Evolutionary conservation across 2,888 invertebrate genomes (phyloP).

Genomic region (Chymomyza fuscimana): DNA sequence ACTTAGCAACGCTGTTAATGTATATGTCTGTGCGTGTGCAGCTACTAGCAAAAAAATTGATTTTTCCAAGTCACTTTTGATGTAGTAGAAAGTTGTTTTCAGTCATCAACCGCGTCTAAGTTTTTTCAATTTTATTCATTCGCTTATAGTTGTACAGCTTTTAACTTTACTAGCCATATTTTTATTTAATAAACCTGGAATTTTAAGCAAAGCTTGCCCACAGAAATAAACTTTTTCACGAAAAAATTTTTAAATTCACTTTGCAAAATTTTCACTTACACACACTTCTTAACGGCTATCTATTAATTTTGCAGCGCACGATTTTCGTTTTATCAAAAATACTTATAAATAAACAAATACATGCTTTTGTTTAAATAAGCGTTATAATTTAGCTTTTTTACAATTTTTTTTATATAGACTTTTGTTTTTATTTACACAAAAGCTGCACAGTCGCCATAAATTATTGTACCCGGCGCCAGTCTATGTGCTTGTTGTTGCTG

Average conservation of each 20-base stretch:
- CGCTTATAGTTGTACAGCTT: not conserved
- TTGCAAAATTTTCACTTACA: slow-evolving; percentile 34
- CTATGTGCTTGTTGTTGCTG: slow-evolving; percentile 24
- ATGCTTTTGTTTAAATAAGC: not conserved
- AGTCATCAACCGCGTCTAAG: slow-evolving; percentile 22
- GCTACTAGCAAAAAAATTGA: slow-evolving; percentile 64
- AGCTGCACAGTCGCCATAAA: slow-evolving; percentile 33
- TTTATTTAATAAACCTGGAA: no score
- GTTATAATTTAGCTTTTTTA: slow-evolving; percentile 9
- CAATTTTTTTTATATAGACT: slow-evolving; percentile 5
- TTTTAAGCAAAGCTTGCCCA: slow-evolving; percentile 10
- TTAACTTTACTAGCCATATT: not conserved
- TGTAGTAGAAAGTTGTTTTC: slow-evolving; percentile 28
- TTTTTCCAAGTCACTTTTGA: slow-evolving; percentile 62
- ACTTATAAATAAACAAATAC: not conserved
- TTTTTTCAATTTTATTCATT: not conserved
- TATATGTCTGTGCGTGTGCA: slow-evolving; percentile 47
- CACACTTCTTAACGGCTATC: slow-evolving; percentile 28
- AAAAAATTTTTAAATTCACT: slow-evolving; percentile 9
- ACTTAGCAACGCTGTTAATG: slow-evolving; percentile 10
- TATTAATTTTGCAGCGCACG: slow-evolving; percentile 4
- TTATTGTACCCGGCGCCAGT: slow-evolving; percentile 57
- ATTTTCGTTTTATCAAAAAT: not conserved
- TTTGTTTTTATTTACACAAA: slow-evolving; percentile 29
- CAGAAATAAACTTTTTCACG: slow-evolving; percentile 12